phyloP scores from a whole-genome alignment of 1,140 invertebrate species.

The Drosophila ercepeae region DNA sequence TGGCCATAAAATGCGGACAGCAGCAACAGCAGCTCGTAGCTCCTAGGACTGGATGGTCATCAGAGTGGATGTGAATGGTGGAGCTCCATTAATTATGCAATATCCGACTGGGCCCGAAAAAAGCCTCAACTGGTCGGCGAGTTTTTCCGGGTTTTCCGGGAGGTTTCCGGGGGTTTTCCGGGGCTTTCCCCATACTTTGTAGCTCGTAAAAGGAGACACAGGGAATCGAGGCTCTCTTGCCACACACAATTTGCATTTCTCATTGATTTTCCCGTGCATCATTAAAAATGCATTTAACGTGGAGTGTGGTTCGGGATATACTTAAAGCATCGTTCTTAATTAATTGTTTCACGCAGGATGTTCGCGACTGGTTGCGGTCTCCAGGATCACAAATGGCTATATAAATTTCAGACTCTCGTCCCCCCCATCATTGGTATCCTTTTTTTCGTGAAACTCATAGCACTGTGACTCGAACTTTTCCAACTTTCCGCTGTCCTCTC shows the following conservation, averaged over 20 bases:
- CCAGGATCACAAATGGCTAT: constrained; percentile 18
- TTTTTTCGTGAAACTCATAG: neutral
- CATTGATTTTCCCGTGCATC: constrained; percentile 69
- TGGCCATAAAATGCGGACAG: constrained; percentile 51
- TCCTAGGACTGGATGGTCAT: constrained; percentile 13
- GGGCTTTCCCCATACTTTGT: constrained; percentile 18
- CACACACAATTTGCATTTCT: constrained; percentile 40
- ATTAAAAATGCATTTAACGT: constrained; percentile 77
- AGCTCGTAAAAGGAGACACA: constrained; percentile 6
- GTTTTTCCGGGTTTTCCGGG: constrained; percentile 19
- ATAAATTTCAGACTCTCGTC: neutral
- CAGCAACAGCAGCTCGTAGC: constrained; percentile 11
- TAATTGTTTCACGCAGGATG: constrained; percentile 60
- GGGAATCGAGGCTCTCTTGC: neutral
- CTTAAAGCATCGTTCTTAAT: constrained; percentile 64
- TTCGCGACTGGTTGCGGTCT: constrained; percentile 45
- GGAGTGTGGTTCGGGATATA: constrained; percentile 12
- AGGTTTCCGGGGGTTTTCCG: constrained; percentile 10
- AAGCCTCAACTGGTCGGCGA: constrained; percentile 28
- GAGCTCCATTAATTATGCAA: constrained; percentile 55
- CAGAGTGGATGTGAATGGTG: constrained; percentile 31
- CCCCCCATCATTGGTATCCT: neutral
- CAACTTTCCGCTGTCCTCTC: constrained; percentile 20
- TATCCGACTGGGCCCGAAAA: constrained; percentile 37
- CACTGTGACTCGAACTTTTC: constrained; percentile 2